These are phyloP conservation scores for Bombus waltoni DNA, from an alignment of 1,140 invertebrate species.

Conservation along the genomic window DNA sequence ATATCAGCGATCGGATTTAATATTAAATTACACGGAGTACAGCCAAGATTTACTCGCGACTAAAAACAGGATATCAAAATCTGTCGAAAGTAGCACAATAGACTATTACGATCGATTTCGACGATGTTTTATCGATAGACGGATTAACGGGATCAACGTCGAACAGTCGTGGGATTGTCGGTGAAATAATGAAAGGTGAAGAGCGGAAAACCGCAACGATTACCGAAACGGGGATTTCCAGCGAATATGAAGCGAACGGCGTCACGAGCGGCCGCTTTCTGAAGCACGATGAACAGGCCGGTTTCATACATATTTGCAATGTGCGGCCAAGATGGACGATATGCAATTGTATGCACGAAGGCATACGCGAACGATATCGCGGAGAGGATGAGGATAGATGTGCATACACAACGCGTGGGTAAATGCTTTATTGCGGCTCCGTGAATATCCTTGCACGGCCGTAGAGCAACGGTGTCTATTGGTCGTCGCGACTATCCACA, in stretches of 20 bases:
- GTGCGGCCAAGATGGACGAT: slow-evolving; percentile 57
- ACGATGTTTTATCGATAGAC: background rate
- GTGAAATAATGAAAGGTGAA: background rate
- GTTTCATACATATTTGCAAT: slow-evolving; percentile 65
- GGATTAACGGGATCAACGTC: background rate
- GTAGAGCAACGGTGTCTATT: slow-evolving; percentile 57
- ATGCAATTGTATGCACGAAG: slow-evolving; percentile 67
- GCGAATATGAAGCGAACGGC: slow-evolving; percentile 35
- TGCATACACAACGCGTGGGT: slow-evolving; percentile 74
- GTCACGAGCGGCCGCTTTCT: slow-evolving; percentile 32
- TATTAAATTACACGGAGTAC: too few relatives aligned
- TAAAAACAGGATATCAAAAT: background rate
- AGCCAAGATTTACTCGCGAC: too few relatives aligned
- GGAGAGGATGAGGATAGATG: slow-evolving; percentile 60
- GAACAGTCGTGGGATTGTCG: too few relatives aligned
- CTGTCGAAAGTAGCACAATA: background rate
- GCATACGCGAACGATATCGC: slow-evolving; percentile 60
- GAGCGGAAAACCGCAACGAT: background rate
- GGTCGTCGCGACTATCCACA: slow-evolving; percentile 34
- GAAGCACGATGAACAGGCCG: slow-evolving; percentile 25
- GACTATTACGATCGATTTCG: background rate
- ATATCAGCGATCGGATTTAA: background rate
- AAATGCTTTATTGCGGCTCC: slow-evolving; percentile 75
- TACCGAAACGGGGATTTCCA: slow-evolving; percentile 1
- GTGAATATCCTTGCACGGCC: slow-evolving; percentile 52